phyloP scores from a whole-genome alignment of 1,140 invertebrate species.

The Papilio helenus region DNA sequence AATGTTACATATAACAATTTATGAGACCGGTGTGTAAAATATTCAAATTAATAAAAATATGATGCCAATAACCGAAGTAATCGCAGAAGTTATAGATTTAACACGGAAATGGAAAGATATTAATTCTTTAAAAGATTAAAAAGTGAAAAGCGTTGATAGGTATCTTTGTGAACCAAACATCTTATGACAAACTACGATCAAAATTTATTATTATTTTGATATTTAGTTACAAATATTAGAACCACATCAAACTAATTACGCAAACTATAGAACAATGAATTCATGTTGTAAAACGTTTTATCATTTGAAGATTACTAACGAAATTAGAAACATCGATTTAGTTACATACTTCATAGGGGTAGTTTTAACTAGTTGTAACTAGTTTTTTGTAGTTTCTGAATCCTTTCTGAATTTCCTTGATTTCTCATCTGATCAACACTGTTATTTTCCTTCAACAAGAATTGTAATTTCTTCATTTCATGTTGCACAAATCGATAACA shows the following conservation, averaged over 20 bases:
- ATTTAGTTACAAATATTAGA: neutral
- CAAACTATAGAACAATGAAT: too few species aligned
- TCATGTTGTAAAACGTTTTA: too few species aligned
- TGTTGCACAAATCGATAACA: neutral
- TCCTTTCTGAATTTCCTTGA: too few species aligned
- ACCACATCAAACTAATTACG: too few species aligned
- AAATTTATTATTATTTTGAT: neutral
- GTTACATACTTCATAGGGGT: too few species aligned
- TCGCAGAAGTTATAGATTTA: conserved; percentile 18
- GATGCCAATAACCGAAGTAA: conserved; percentile 28
- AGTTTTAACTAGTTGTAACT: too few species aligned
- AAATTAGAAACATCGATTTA: too few species aligned
- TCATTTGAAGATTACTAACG: too few species aligned
- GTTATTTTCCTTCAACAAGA: neutral
- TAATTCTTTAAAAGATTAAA: neutral
- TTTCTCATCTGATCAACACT: neutral
- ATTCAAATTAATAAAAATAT: conserved; percentile 38
- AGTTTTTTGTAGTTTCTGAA: too few species aligned
- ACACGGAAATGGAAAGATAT: neutral
- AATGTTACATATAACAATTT: conserved; percentile 38
- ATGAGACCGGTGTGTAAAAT: conserved; percentile 38
- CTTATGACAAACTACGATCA: neutral
- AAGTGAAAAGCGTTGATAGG: neutral
- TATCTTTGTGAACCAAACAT: neutral
- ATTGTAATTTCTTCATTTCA: neutral